These are phyloP conservation scores for Physella acuta DNA, from an alignment of 1,140 invertebrate genomes.

Conservation along the genomic window DNA sequence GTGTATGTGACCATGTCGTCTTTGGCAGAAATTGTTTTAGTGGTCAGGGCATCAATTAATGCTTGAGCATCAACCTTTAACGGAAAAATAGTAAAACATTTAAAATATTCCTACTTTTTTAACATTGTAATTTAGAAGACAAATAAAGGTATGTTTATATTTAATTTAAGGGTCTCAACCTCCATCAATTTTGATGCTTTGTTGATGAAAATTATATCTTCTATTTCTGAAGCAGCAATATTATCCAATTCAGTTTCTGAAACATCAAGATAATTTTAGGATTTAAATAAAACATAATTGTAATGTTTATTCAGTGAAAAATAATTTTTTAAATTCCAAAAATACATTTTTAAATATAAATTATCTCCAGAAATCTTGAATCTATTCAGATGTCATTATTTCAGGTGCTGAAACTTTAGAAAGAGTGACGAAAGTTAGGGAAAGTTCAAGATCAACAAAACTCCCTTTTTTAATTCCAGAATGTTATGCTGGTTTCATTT, in stretches of 20 bases:
- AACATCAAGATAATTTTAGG: not conserved
- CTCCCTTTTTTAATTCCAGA: too few relatives aligned
- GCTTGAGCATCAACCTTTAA: slow-evolving; percentile 65
- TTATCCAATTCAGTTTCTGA: slow-evolving; percentile 57
- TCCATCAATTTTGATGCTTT: slow-evolving; percentile 51
- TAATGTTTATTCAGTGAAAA: not conserved
- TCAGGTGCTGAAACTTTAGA: too few relatives aligned
- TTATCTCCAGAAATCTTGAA: not conserved
- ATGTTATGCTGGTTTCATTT: too few relatives aligned
- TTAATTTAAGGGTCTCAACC: slow-evolving; percentile 62
- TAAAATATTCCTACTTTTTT: not conserved
- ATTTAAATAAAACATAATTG: too few relatives aligned
- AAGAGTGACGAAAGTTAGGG: too few relatives aligned
- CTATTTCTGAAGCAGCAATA: slow-evolving; percentile 57
- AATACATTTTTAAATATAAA: not conserved
- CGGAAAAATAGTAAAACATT: not conserved
- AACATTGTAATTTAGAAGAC: not conserved
- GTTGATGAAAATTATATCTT: slow-evolving; percentile 50
- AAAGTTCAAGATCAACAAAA: not conserved
- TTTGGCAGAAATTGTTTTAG: slow-evolving; percentile 92
- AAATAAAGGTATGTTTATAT: not conserved
- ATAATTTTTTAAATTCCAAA: not conserved
- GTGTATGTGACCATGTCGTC: slow-evolving; percentile 82
- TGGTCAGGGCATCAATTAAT: slow-evolving; percentile 88
- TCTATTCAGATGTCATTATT: too few relatives aligned